phyloP scores from a whole-genome alignment of 2,113 vertebrate genomes.

The Etheostoma cragini region DNA sequence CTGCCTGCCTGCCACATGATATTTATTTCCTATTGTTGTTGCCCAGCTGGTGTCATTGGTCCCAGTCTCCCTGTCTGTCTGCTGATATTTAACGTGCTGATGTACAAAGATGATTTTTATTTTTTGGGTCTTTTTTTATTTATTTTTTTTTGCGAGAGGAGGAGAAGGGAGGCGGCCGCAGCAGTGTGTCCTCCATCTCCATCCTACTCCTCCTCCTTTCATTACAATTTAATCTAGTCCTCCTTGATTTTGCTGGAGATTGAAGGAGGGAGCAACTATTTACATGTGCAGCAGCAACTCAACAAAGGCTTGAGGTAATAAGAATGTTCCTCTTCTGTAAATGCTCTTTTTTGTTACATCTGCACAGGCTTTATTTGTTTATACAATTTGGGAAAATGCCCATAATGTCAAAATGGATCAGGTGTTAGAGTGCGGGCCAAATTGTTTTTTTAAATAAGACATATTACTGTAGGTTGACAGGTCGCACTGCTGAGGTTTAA shows the following conservation, averaged over 20 bases:
- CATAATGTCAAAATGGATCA: neutral
- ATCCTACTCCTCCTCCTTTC: conserved; percentile 38
- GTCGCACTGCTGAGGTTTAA: neutral
- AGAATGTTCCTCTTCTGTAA: neutral
- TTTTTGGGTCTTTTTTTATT: conserved; percentile 13
- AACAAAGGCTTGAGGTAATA: neutral
- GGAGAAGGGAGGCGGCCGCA: conserved; percentile 16
- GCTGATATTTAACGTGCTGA: conserved; percentile 41
- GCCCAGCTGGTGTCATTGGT: conserved; percentile 61
- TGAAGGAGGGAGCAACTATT: conserved; percentile 15
- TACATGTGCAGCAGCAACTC: neutral
- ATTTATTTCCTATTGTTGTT: conserved; percentile 51
- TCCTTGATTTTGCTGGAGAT: conserved; percentile 32
- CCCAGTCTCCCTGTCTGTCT: conserved; percentile 27
- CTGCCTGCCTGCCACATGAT: conserved; percentile 22
- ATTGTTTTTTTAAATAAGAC: neutral
- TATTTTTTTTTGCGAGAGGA: conserved; percentile 13
- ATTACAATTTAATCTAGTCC: conserved; percentile 36
- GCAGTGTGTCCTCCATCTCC: conserved; percentile 47
- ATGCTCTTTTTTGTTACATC: neutral
- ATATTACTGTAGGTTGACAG: conserved; percentile 18
- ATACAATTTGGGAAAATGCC: neutral
- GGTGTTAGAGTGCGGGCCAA: neutral
- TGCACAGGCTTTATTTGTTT: conserved; percentile 35
- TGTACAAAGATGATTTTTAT: conserved; percentile 12